These are phyloP conservation scores for Aythya baeri DNA, from an alignment of 2,113 vertebrate species.

Conservation along the genomic window DNA sequence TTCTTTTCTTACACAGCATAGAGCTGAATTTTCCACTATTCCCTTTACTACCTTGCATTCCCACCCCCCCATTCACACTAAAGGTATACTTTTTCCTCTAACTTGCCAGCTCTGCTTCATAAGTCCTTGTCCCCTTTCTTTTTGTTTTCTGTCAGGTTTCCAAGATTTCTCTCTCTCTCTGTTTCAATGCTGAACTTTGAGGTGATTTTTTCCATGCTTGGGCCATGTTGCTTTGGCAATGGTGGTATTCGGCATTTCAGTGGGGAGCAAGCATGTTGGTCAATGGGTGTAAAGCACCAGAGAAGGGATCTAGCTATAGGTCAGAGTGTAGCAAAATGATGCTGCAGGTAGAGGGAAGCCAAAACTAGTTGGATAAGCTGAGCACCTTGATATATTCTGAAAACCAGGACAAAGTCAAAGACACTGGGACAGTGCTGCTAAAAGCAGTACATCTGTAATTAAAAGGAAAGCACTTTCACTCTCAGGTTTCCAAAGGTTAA, in stretches of 20 bases:
- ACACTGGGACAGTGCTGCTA: slow-evolving; percentile 41
- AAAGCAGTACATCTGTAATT: slow-evolving; percentile 63
- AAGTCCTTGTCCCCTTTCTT: background rate
- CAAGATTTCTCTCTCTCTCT: background rate
- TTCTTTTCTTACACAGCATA: background rate
- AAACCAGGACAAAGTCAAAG: slow-evolving; percentile 70
- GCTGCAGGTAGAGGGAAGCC: background rate
- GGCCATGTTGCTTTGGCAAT: background rate
- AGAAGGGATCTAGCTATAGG: background rate
- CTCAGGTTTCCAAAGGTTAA: slow-evolving; percentile 64
- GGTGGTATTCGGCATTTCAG: background rate
- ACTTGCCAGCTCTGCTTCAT: background rate
- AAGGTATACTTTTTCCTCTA: background rate
- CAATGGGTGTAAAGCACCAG: background rate
- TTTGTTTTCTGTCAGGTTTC: background rate
- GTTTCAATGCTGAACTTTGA: background rate
- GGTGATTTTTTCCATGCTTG: background rate
- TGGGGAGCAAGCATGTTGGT: background rate
- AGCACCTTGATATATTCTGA: slow-evolving; percentile 27
- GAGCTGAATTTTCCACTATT: background rate
- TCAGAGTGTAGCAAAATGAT: background rate
- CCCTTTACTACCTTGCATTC: background rate
- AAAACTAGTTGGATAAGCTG: slow-evolving; percentile 21
- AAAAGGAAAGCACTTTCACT: slow-evolving; percentile 56
- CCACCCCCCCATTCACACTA: background rate